Evolutionary conservation across 2,113 vertebrate species (phyloP), one percentile per base, ranked within the genome.

Genomic region (Neodontobutis hainanensis): DNA sequence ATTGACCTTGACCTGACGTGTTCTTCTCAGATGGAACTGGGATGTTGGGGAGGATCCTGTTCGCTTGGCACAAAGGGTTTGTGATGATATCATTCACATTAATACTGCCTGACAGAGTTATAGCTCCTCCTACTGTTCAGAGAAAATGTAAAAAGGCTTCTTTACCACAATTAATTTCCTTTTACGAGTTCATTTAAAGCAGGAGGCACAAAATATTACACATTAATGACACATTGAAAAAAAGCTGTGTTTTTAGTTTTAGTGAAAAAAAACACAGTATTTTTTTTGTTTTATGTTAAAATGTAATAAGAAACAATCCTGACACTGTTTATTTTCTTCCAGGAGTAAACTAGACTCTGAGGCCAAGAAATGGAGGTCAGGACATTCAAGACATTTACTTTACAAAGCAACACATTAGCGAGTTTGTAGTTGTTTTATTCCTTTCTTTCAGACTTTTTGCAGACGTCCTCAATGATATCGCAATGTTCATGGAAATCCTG

Each of bases 271-370:
- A 27, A 27, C 19, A 27, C 19, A 27, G 19, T 27, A 27, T 27
- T 27, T 27, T n/a, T 27, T 27, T 27, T 2, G 19, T 27, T 1
- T 27, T 27, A 27, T 27, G 19, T 27, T 27, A 27, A 27, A 2
- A 27, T 27, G 19, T 27, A 27, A 27, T 27, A 27, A 27, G 19
- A 27, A 27, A 27, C 19, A 27, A 27, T 27, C 1, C 19, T 27
- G 19, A 27, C 19, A 27, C 19, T 50, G 12, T 6, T 19, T 14
- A 10, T 14, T 66, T 11, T 66, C 5, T 73, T 80, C 19, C 77
- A 97, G 95, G 88, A 95, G 77, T 86, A 95, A 93, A 75, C 81
- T 97, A 67, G 95, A 97, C 86, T 96, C 95, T 2, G 95, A 96
- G 47, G 95, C 95, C 14, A 97, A 96, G 79, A 94, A 94, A 36